Base-by-base conservation (phyloP, 1,140 invertebrate species). In the Drosophila obscura region DNA sequence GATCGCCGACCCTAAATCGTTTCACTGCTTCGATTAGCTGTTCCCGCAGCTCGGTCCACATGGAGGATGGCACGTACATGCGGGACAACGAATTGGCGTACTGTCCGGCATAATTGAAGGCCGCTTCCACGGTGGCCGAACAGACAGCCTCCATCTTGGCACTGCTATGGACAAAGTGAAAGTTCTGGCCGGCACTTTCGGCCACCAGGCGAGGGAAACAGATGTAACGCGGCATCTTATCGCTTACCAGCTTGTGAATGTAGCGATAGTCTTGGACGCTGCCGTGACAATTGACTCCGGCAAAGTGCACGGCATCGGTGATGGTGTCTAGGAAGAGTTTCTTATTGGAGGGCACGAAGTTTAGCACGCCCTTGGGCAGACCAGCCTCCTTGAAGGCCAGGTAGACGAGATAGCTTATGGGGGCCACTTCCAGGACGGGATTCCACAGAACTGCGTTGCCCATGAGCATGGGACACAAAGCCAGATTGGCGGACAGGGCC, bases 161-260 rank as follows among this genome's bases (percentile, higher is more conserved):
- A 26, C 96, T 95, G 1, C 95, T 94, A 92, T 99, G 98, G 11
- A 99, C 93, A 88, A 99, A 98, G 89, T 99, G 99, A 92, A 97
- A 99, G 93, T 99, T 99, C 92, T 99, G 99, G 0, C 98, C 98
- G 24, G 98, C 98, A 92, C 98, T 99, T 52, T 99, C 98, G 71
- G 96, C 96, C 74, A 99, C 96, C 2, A 99, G 92, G 71, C 98
- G 94, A 0, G 98, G 99, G 91, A 98, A 99, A 85, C 96, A 97
- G 57, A 92, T 94, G 90, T 98, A 99, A 1, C 92, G 94, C 41
- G 94, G 93, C 16, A 99, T 93, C 90, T 99, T 99, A 50, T 96
- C 92, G 9, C 96, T 97, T 53, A 99, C 96, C 93, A 97, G 95
- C 73, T 94, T 95, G 97, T 98, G 99, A 0, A 99, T 90, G 78